phyloP scores from a whole-genome alignment of 2,113 vertebrate species.

The Tretioscincus oriximinensis region DNA sequence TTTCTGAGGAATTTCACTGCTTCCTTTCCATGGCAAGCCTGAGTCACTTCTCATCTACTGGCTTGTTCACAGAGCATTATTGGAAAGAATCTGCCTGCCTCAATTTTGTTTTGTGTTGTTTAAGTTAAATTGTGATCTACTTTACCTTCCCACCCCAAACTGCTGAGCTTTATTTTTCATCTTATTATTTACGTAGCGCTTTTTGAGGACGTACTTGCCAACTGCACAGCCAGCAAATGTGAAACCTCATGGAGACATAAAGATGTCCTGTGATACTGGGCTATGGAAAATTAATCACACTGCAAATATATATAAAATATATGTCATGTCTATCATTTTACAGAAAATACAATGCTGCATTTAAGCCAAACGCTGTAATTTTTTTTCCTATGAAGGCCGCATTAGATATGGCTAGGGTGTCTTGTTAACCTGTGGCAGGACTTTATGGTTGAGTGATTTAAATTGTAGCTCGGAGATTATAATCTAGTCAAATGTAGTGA shows the following conservation, averaged over 20 bases:
- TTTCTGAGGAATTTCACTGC: not conserved
- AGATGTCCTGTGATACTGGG: constrained; percentile 62
- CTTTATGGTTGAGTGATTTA: constrained; percentile 68
- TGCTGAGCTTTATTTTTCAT: constrained; percentile 20
- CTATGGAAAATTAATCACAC: constrained; percentile 62
- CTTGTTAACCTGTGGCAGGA: constrained; percentile 73
- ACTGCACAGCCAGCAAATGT: constrained; percentile 47
- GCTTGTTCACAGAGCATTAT: not conserved
- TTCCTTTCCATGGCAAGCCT: not conserved
- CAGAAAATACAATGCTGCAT: constrained; percentile 52
- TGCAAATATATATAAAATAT: constrained; percentile 67
- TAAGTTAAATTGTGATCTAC: constrained; percentile 9
- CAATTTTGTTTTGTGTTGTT: not conserved
- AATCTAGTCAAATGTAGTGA: constrained; percentile 68
- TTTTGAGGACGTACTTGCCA: constrained; percentile 40
- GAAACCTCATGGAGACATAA: constrained; percentile 53
- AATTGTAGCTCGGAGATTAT: constrained; percentile 55
- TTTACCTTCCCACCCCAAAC: not conserved
- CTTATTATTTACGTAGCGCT: constrained; percentile 43
- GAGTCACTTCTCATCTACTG: not conserved
- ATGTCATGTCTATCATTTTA: constrained; percentile 47
- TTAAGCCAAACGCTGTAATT: constrained; percentile 66
- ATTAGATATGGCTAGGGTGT: constrained; percentile 68
- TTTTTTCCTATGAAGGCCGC: constrained; percentile 73
- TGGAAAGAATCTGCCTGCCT: not conserved